phyloP scores from a whole-genome alignment of 2,888 invertebrate species.

The Agrotis clavis region DNA sequence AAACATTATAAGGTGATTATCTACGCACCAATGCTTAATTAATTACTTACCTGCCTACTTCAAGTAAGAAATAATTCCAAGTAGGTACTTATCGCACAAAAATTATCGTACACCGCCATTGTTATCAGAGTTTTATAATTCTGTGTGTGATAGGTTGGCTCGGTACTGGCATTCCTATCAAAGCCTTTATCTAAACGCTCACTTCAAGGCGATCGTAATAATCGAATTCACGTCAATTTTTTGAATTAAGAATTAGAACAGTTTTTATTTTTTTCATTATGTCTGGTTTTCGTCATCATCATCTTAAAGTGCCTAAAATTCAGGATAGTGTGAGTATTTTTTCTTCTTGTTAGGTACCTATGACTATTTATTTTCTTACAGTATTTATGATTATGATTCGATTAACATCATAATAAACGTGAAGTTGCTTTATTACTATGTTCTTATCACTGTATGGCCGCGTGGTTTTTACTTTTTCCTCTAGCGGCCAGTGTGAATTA shows the following conservation, averaged over 20 bases:
- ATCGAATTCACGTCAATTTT: slow-evolving; percentile 62
- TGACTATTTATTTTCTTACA: no score
- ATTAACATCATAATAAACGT: slow-evolving; percentile 62
- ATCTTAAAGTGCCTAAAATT: slow-evolving; percentile 74
- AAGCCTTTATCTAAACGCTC: slow-evolving; percentile 69
- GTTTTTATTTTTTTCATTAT: slow-evolving; percentile 53
- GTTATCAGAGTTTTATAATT: slow-evolving; percentile 66
- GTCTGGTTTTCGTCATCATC: slow-evolving; percentile 59
- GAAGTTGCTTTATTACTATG: slow-evolving; percentile 62
- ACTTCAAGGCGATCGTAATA: slow-evolving; percentile 75
- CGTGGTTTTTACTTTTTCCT: slow-evolving; percentile 11
- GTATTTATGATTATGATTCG: no score
- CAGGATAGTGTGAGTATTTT: slow-evolving; percentile 75
- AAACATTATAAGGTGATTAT: background rate
- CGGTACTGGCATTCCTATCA: slow-evolving; percentile 53
- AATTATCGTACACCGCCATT: slow-evolving; percentile 61
- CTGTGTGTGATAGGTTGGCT: slow-evolving; percentile 55
- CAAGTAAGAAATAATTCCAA: no score
- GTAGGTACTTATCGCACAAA: slow-evolving; percentile 57
- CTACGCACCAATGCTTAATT: background rate
- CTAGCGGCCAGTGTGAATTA: background rate
- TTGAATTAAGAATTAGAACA: slow-evolving; percentile 44
- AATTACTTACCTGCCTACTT: no score
- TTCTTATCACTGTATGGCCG: slow-evolving; percentile 22
- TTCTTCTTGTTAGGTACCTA: background rate